A percentile compares a stretch with the other conserved stretches of the same genome.
Evolutionary conservation across 2,888 invertebrate genomes (phyloP).

Genomic region (Tinea semifulvella): DNA sequence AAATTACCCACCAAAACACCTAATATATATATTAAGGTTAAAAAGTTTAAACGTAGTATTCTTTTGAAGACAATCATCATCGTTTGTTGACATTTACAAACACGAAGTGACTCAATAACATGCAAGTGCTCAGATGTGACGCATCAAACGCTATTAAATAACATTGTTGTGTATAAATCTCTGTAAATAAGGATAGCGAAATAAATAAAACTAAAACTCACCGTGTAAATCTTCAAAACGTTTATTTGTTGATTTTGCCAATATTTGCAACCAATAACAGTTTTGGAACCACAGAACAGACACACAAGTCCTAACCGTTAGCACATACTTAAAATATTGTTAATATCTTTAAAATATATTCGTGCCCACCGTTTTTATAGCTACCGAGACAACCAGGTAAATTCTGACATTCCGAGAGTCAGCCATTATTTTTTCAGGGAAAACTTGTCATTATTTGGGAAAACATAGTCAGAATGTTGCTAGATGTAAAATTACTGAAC

Average conservation of each 20-base stretch:
- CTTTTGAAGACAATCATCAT: no score
- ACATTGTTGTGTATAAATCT: no score
- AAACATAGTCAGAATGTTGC: slow-evolving; percentile 49
- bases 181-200: no score
- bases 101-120: no score
- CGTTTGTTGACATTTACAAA: no score
- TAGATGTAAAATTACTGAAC: slow-evolving; percentile 23
- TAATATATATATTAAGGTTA: no score
- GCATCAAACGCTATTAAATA: no score
- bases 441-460: no score
- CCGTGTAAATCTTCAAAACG: background rate
- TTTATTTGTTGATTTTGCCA: slow-evolving; percentile 16
- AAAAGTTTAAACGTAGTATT: no score
- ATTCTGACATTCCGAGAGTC: slow-evolving; percentile 24
- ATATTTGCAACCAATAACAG: slow-evolving; percentile 24
- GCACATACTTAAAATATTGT: slow-evolving; percentile 51
- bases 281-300: slow-evolving; percentile 34
- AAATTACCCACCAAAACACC: no score
- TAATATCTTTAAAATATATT: slow-evolving; percentile 20
- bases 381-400: background rate
- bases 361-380: background rate
- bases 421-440: slow-evolving; percentile 60
- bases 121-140: no score
- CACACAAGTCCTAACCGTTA: slow-evolving; percentile 29
- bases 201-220: no score